These are phyloP conservation scores for Porites lutea DNA, from an alignment of 64 coral and sea anemone species.

Conservation along the genomic window DNA sequence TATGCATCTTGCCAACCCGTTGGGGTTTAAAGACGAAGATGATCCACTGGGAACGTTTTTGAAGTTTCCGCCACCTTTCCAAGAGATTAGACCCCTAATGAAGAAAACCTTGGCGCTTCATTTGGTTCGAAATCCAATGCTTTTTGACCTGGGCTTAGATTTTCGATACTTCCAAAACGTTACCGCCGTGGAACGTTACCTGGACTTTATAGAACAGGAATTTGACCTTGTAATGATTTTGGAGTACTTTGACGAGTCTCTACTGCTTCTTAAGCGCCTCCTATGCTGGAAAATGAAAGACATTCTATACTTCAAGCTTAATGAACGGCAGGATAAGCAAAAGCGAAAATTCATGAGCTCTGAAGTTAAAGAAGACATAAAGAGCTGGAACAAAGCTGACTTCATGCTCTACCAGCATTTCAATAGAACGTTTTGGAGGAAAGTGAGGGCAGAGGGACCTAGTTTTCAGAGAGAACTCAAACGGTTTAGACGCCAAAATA, in stretches of 20 bases:
- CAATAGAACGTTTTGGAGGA: conserved; percentile 82
- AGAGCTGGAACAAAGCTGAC: conserved; percentile 90
- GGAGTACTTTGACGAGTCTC: conserved; percentile 91
- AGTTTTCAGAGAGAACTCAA: conserved; percentile 77
- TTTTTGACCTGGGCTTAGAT: conserved; percentile 88
- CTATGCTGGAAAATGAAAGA: conserved; percentile 88
- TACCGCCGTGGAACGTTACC: conserved; percentile 75
- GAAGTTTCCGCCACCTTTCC: conserved; percentile 77
- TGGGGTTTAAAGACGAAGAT: conserved; percentile 68
- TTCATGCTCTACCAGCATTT: conserved; percentile 84
- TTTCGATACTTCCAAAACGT: conserved; percentile 88
- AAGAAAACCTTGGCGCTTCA: conserved; percentile 74
- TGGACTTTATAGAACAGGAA: conserved; percentile 73
- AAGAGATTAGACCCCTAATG: conserved; percentile 63
- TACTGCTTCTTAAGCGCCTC: conserved; percentile 71
- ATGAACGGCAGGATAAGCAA: conserved; percentile 82
- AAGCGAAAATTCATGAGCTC: conserved; percentile 56
- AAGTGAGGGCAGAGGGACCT: conserved; percentile 66
- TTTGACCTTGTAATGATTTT: conserved; percentile 90
- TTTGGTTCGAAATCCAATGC: conserved; percentile 88
- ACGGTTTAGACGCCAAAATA: conserved; percentile 71
- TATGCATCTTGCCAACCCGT: conserved; percentile 77
- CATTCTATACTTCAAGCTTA: conserved; percentile 90
- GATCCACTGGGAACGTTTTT: conserved; percentile 86
- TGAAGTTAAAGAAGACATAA: conserved; percentile 72